Conservation (phyloP, 2,888 invertebrate genomes). For the Tillus elongatus region DNA sequence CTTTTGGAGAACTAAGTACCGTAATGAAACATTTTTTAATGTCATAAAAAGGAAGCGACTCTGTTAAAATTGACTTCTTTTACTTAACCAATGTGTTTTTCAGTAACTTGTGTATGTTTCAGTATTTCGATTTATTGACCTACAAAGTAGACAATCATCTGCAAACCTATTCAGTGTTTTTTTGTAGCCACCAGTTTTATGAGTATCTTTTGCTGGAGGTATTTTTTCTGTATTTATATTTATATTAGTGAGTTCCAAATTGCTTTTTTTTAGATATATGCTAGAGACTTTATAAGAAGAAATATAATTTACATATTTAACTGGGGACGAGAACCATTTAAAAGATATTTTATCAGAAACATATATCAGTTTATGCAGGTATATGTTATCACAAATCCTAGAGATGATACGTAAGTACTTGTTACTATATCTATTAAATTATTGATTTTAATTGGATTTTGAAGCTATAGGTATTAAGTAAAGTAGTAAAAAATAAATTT, state of each 20-base stretch:
- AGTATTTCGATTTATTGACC: constrained; percentile 48
- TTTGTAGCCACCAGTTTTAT: constrained; percentile 47
- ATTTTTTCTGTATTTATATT: constrained; percentile 23
- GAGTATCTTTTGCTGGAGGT: constrained; percentile 50
- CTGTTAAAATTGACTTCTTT: no score
- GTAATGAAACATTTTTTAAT: not conserved
- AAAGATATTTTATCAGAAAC: constrained; percentile 44
- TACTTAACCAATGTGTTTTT: no score
- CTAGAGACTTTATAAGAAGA: constrained; percentile 50
- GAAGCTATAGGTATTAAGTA: no score
- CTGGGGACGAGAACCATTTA: constrained; percentile 51
- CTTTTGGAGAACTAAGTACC: no score
- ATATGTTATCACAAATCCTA: constrained; percentile 56
- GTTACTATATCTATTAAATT: constrained; percentile 1
- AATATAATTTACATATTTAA: constrained; percentile 59
- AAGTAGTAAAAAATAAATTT: no score
- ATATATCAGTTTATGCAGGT: constrained; percentile 51
- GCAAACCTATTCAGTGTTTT: constrained; percentile 46
- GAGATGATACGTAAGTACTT: constrained; percentile 48
- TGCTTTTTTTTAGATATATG: constrained; percentile 39
- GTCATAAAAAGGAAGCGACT: not conserved
- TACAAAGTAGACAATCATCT: constrained; percentile 45
- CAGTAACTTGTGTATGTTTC: no score
- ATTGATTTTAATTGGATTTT: no score
- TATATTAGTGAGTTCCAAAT: no score